phyloP scores from a whole-genome alignment of 1,140 invertebrate species.

The Cherax destructor region DNA sequence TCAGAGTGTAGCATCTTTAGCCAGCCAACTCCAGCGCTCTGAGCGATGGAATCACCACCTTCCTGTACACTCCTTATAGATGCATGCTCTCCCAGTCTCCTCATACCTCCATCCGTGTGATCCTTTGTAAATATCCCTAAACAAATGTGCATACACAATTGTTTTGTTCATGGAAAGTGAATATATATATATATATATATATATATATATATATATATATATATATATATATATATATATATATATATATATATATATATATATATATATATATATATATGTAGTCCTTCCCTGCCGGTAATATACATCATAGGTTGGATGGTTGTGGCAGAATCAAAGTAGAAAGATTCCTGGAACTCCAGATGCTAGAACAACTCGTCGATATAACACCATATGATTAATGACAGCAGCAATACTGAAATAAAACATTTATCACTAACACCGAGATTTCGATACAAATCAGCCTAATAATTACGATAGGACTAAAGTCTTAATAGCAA shows the following conservation, averaged over 20 bases:
- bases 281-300: background rate
- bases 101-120: background rate
- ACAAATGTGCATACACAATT: background rate
- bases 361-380: too few species aligned
- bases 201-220: background rate
- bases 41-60: background rate
- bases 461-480: too few species aligned
- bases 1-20: too few species aligned
- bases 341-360: too few species aligned
- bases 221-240: background rate
- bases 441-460: too few species aligned
- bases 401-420: too few species aligned
- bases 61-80: background rate
- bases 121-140: background rate
- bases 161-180: background rate
- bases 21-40: background rate
- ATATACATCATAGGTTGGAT: background rate
- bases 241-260: background rate
- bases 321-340: background rate
- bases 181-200: background rate
- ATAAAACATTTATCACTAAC: too few species aligned
- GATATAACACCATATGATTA: too few species aligned
- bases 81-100: background rate
- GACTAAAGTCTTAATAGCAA: too few species aligned
- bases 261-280: background rate